Percentiles rank a stretch among this genome's conserved stretches.
These are phyloP conservation scores for Mastacembelus armatus DNA, from an alignment of 2,797 vertebrate genomes.

Conservation along the genomic window DNA sequence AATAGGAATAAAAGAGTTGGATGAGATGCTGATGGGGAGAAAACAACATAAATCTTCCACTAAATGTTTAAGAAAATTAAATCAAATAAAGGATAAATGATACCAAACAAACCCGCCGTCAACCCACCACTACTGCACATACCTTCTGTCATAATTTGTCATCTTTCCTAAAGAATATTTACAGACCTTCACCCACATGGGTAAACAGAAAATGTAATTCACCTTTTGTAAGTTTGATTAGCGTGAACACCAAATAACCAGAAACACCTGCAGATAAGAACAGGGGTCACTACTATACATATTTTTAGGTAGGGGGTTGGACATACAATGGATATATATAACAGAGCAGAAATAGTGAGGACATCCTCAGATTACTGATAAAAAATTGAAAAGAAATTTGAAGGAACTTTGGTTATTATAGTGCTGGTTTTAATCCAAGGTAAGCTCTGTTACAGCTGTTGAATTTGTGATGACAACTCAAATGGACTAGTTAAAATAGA, in stretches of 20 bases:
- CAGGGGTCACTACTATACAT: background rate
- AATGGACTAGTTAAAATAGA: background rate
- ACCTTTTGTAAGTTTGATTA: conserved; percentile 56
- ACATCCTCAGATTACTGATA: conserved; percentile 21
- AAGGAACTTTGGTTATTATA: conserved; percentile 5
- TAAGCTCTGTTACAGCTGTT: conserved; percentile 11
- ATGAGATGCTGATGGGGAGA: too few relatives aligned
- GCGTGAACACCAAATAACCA: conserved; percentile 28
- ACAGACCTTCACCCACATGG: conserved; percentile 41
- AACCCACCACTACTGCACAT: conserved; percentile 25
- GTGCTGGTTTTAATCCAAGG: conserved; percentile 57
- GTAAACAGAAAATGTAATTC: conserved; percentile 40
- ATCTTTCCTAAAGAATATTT: conserved; percentile 38
- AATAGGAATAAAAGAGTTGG: background rate
- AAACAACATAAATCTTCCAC: background rate
- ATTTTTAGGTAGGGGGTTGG: conserved; percentile 52
- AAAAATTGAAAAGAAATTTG: conserved; percentile 58
- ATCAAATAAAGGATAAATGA: background rate
- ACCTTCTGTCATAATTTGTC: conserved; percentile 68
- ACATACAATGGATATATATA: conserved; percentile 41
- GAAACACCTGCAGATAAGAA: conserved; percentile 69
- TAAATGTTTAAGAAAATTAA: background rate
- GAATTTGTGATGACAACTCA: background rate
- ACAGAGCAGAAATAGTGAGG: conserved; percentile 15
- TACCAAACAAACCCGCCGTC: background rate